Percentiles rank a stretch among this genome's conserved stretches.
phyloP scores from a whole-genome alignment of 2,113 vertebrate genomes.

The Tapirus terrestris region DNA sequence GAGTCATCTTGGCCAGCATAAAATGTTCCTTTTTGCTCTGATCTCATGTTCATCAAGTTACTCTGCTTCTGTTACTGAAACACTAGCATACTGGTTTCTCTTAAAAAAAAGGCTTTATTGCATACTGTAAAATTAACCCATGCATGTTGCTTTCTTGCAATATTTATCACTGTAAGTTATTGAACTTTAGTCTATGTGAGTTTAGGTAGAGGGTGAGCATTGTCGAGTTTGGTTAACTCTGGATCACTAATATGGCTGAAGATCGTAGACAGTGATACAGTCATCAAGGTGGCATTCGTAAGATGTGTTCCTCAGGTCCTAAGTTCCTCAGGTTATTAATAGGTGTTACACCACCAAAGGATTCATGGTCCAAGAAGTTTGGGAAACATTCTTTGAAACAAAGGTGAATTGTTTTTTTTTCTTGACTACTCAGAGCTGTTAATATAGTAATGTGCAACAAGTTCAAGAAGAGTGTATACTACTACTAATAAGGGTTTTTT shows the following conservation, averaged over 20 bases:
- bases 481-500: neutral
- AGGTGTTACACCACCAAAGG: neutral
- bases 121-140: neutral
- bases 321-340: neutral
- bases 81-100: constrained; percentile 43
- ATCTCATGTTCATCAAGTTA: neutral
- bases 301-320: neutral
- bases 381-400: constrained; percentile 6
- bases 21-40: constrained; percentile 23
- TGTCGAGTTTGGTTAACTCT: neutral
- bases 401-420: constrained; percentile 36
- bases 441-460: constrained; percentile 3
- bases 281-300: neutral
- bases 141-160: neutral
- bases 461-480: neutral
- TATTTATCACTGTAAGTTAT: neutral
- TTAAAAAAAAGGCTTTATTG: neutral
- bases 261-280: neutral
- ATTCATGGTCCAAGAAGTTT: constrained; percentile 34
- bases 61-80: neutral
- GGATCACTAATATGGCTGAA: neutral
- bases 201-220: neutral
- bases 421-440: constrained; percentile 2
- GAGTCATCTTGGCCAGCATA: neutral
- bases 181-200: neutral